phyloP scores from a whole-genome alignment of 2,797 vertebrate genomes.

The Loris lydekkerianus region DNA sequence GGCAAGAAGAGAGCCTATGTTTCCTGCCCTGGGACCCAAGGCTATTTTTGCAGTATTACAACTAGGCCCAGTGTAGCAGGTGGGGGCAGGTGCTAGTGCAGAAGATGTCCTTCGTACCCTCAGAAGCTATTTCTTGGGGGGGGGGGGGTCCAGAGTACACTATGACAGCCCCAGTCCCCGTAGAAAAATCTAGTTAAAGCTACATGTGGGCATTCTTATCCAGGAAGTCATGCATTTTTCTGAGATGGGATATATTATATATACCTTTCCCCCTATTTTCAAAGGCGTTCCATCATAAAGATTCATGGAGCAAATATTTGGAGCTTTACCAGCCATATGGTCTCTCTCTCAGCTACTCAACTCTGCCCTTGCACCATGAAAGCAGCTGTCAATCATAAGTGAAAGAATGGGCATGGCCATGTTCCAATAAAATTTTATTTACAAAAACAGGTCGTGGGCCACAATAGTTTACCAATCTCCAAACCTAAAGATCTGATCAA shows the following conservation, averaged over 20 bases:
- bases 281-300: neutral
- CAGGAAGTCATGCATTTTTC: neutral
- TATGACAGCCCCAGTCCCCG: neutral
- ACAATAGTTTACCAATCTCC: neutral
- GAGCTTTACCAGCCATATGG: neutral
- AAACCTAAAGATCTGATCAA: neutral
- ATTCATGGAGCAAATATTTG: neutral
- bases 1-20: neutral
- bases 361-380: neutral
- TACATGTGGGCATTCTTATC: neutral
- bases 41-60: neutral
- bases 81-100: too few species aligned
- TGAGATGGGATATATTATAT: neutral
- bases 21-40: neutral
- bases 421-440: conserved; percentile 76
- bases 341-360: neutral
- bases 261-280: neutral
- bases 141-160: neutral
- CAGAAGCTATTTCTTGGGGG: neutral
- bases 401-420: neutral
- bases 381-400: neutral
- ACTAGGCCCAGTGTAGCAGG: neutral
- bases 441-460: neutral
- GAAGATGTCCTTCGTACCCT: neutral
- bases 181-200: neutral